These are phyloP conservation scores for Austrofundulus limnaeus DNA, from an alignment of 2,113 vertebrate genomes.

Conservation along the genomic window DNA sequence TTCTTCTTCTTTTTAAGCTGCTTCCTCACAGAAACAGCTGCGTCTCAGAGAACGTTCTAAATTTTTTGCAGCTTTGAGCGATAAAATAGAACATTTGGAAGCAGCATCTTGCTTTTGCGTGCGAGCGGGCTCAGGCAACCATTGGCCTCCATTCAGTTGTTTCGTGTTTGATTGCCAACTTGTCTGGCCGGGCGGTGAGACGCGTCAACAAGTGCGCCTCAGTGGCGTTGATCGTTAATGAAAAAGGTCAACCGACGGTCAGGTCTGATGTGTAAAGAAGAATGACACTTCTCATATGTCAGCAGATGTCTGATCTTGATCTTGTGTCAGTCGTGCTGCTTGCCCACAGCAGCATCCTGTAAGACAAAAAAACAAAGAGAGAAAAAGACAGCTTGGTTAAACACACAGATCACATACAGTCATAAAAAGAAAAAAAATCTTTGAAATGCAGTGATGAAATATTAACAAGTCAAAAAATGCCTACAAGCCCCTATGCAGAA, in stretches of 20 bases:
- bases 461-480: constrained; percentile 9
- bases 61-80: constrained; percentile 33
- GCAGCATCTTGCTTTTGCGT: constrained; percentile 54
- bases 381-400: constrained; percentile 23
- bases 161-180: constrained; percentile 29
- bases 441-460: constrained; percentile 18
- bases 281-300: constrained; percentile 55
- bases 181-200: constrained; percentile 39
- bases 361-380: constrained; percentile 23
- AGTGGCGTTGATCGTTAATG: constrained; percentile 32
- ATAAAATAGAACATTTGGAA: constrained; percentile 25
- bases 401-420: not conserved
- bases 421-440: constrained; percentile 17
- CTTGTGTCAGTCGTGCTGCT: constrained; percentile 24
- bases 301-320: constrained; percentile 43
- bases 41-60: constrained; percentile 30
- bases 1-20: constrained; percentile 12
- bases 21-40: constrained; percentile 12
- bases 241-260: constrained; percentile 54
- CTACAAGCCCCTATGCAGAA: constrained; percentile 17
- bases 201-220: constrained; percentile 32
- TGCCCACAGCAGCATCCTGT: constrained; percentile 55
- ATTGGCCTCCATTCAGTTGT: constrained; percentile 52
- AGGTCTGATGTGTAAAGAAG: constrained; percentile 32
- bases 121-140: constrained; percentile 33